Evolutionary conservation across 2,888 invertebrate genomes (phyloP).

Genomic region (Coremacera marginata): DNA sequence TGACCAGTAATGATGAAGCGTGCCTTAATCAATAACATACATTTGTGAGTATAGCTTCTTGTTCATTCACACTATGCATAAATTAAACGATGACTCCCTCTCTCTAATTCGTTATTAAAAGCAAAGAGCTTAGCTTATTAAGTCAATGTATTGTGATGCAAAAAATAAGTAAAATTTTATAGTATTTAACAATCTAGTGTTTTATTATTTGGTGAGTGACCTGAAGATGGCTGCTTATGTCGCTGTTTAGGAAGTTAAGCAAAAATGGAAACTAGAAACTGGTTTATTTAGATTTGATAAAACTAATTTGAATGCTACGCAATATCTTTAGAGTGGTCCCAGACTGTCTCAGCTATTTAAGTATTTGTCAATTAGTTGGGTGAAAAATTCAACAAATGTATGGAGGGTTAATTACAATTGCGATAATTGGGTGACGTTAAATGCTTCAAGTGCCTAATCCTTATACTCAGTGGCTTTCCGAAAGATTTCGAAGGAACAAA

Average conservation of each 20-base stretch:
- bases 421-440: too few species aligned
- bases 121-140: background rate
- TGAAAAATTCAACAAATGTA: too few species aligned
- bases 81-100: slow-evolving; percentile 25
- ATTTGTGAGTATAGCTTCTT: too few species aligned
- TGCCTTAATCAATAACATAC: too few species aligned
- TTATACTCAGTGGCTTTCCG: too few species aligned
- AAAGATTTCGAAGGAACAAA: too few species aligned
- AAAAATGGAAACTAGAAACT: background rate
- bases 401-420: too few species aligned
- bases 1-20: too few species aligned
- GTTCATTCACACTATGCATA: too few species aligned
- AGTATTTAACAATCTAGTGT: background rate
- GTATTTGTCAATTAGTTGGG: too few species aligned
- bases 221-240: background rate
- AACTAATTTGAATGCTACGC: background rate
- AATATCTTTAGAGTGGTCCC: background rate
- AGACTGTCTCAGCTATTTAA: background rate
- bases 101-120: slow-evolving; percentile 20
- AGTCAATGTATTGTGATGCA: background rate
- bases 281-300: background rate
- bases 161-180: too few species aligned
- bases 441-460: too few species aligned
- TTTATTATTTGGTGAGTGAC: background rate
- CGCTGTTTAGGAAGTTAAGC: background rate